These are phyloP conservation scores for Pseudopipra pipra DNA, from an alignment of 2,113 vertebrate genomes.

Conservation along the genomic window DNA sequence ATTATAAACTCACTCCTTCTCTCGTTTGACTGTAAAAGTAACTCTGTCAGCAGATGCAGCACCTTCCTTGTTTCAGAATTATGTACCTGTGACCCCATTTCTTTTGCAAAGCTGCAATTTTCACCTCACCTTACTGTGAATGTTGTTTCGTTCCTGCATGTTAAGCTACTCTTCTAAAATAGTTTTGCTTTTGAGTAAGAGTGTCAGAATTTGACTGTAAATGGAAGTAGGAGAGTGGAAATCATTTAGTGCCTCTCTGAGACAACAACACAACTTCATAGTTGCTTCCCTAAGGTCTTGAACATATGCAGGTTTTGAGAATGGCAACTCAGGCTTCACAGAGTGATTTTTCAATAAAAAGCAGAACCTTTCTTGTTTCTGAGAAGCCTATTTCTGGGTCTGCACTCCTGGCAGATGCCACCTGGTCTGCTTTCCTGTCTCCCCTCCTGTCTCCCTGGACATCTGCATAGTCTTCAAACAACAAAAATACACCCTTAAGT, in stretches of 20 bases:
- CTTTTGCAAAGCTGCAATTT: neutral
- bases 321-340: neutral
- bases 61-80: neutral
- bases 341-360: neutral
- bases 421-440: neutral
- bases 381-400: neutral
- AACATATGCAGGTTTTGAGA: neutral
- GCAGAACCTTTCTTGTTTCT: neutral
- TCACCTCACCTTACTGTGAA: neutral
- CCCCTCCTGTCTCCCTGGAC: neutral
- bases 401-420: neutral
- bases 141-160: neutral
- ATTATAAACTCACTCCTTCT: neutral
- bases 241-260: neutral
- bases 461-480: neutral
- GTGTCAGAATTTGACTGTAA: neutral
- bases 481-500: neutral
- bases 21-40: neutral
- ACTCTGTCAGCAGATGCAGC: neutral
- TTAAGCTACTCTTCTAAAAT: neutral
- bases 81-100: neutral
- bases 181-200: neutral
- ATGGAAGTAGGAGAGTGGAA: neutral
- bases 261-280: neutral
- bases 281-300: neutral